phyloP scores from a whole-genome alignment of 2,888 invertebrate genomes.

The Eurytoma californica region DNA sequence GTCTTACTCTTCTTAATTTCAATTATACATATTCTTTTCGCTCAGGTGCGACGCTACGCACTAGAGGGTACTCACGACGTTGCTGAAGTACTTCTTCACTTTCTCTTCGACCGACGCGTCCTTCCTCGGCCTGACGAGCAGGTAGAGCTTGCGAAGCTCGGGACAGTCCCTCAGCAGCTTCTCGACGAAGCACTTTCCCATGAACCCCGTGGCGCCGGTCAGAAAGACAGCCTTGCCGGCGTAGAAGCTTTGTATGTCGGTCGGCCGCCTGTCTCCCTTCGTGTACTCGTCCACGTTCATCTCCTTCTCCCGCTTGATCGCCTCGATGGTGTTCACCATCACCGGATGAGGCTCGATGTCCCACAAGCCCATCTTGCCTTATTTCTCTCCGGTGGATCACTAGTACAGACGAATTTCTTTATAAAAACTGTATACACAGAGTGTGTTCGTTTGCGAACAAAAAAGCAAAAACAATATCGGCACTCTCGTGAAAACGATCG shows the following conservation, averaged over 20 bases:
- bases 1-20: no score
- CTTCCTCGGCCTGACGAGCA: constrained; percentile 57
- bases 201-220: constrained; percentile 63
- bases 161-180: constrained; percentile 62
- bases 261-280: constrained; percentile 49
- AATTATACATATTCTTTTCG: no score
- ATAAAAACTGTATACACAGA: no score
- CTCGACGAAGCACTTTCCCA: constrained; percentile 64
- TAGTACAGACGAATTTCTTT: no score
- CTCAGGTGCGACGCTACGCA: no score
- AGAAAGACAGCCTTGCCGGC: constrained; percentile 62
- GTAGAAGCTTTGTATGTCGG: constrained; percentile 63
- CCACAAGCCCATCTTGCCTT: no score
- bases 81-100: constrained; percentile 57
- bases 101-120: constrained; percentile 42
- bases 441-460: no score
- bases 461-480: no score
- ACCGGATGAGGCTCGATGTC: no score
- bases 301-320: not conserved
- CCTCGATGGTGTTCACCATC: no score
- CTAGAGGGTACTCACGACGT: constrained; percentile 54
- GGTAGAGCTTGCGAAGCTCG: constrained; percentile 60
- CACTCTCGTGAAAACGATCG: no score
- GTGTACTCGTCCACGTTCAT: not conserved
- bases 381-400: no score